Conservation (phyloP, 1,140 invertebrate species). For the Drosophila erecta region DNA sequence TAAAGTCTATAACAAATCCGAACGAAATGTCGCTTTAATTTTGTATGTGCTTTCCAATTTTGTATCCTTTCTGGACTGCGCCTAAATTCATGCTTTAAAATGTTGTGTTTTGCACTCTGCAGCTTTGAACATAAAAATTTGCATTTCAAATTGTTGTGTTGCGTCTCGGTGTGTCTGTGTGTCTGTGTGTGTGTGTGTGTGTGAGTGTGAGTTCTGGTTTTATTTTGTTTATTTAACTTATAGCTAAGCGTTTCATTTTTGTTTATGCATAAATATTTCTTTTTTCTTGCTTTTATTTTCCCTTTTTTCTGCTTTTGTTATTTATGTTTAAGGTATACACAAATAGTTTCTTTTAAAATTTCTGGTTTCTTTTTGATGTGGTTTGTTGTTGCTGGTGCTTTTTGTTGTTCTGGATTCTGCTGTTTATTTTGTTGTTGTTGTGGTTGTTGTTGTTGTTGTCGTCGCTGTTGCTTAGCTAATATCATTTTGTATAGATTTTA, state of each 20-base stretch:
- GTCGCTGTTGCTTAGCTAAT: conserved; percentile 66
- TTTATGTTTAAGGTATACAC: conserved; percentile 74
- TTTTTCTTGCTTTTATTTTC: conserved; percentile 47
- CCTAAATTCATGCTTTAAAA: conserved; percentile 76
- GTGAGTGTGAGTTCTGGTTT: conserved; percentile 45
- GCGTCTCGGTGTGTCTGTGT: conserved; percentile 28
- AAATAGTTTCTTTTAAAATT: conserved; percentile 73
- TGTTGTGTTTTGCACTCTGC: conserved; percentile 46
- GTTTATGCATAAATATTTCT: conserved; percentile 80
- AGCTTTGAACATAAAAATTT: conserved; percentile 60
- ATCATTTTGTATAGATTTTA: conserved; percentile 58
- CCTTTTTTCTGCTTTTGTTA: conserved; percentile 48
- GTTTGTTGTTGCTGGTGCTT: conserved; percentile 39
- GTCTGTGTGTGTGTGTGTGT: conserved; percentile 18
- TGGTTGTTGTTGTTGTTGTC: conserved; percentile 38
- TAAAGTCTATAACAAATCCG: conserved; percentile 45
- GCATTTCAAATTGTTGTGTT: conserved; percentile 49
- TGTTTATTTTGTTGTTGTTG: conserved; percentile 15
- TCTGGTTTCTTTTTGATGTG: conserved; percentile 30
- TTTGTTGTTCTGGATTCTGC: conserved; percentile 15
- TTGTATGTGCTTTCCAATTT: conserved; percentile 9
- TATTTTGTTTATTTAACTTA: conserved; percentile 76
- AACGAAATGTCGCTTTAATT: conserved; percentile 46
- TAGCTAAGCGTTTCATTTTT: conserved; percentile 77
- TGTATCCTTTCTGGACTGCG: conserved; percentile 43